A percentile compares a stretch with the other conserved stretches of the same genome.
Evolutionary conservation across 1,140 invertebrate genomes (phyloP).

Genomic region (Aphis gossypii): DNA sequence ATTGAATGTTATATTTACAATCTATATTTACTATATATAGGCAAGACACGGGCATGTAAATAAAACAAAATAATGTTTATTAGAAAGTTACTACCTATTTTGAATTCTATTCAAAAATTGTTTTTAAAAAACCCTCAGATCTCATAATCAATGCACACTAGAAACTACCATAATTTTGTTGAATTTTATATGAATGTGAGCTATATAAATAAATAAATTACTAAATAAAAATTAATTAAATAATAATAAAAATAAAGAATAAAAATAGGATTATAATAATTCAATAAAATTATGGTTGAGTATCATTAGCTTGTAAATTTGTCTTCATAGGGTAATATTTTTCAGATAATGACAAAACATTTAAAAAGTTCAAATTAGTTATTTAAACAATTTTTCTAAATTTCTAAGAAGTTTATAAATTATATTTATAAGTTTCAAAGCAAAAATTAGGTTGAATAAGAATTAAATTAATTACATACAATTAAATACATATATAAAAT

Average conservation of each 20-base stretch:
- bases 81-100: no score
- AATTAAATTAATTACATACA: no score
- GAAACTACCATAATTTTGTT: neutral
- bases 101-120: no score
- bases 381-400: no score
- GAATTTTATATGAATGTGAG: neutral
- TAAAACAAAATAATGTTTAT: neutral
- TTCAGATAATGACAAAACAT: neutral
- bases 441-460: no score
- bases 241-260: neutral
- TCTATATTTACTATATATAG: neutral
- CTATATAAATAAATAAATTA: neutral
- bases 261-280: no score
- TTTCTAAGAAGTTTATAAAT: no score
- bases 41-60: neutral
- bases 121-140: neutral
- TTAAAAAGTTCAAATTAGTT: no score
- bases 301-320: constrained; percentile 24
- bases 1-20: neutral
- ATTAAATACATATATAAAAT: no score
- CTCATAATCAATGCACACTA: constrained; percentile 38
- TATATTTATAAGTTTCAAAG: no score
- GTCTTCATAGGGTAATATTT: neutral
- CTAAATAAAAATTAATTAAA: neutral
- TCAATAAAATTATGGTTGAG: constrained; percentile 3